Conservation (phyloP, 2,888 invertebrate species). For the Clivina fossor region DNA sequence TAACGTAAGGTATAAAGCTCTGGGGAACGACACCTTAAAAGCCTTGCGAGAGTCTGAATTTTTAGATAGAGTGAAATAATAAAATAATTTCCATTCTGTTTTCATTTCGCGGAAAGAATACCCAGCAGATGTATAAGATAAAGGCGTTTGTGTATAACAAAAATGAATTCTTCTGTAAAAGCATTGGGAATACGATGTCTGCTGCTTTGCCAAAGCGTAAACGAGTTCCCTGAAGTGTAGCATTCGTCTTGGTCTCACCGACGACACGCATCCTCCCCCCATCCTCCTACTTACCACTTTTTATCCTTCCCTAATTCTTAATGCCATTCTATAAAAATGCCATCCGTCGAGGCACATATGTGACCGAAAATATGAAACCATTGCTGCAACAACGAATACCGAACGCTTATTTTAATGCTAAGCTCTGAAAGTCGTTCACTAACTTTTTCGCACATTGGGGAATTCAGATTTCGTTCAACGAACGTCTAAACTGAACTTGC, state of each 20-base stretch:
- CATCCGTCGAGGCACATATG: too few species aligned
- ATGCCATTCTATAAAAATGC: too few species aligned
- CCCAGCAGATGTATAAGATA: slow-evolving; percentile 33
- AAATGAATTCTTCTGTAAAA: slow-evolving; percentile 34
- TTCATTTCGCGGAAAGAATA: slow-evolving; percentile 37
- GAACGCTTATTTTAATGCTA: too few species aligned
- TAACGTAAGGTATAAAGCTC: slow-evolving; percentile 36
- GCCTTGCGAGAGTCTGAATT: slow-evolving; percentile 40
- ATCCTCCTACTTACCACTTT: too few species aligned
- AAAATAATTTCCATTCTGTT: slow-evolving; percentile 43
- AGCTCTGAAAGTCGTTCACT: slow-evolving; percentile 7
- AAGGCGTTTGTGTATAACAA: slow-evolving; percentile 34
- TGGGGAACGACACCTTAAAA: slow-evolving; percentile 41
- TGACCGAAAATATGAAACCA: neutral
- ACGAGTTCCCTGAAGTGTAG: slow-evolving; percentile 31
- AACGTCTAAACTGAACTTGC: too few species aligned
- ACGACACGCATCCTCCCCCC: neutral
- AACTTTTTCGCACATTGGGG: neutral
- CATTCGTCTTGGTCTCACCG: slow-evolving; percentile 23
- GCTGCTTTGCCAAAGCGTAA: slow-evolving; percentile 30
- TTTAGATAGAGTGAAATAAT: slow-evolving; percentile 42
- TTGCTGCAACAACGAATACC: too few species aligned
- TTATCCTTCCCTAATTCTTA: too few species aligned
- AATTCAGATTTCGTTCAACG: slow-evolving; percentile 16
- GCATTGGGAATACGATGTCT: slow-evolving; percentile 31